phyloP scores from a whole-genome alignment of 2,113 vertebrate genomes.

The Mesembrinibis cayennensis region DNA sequence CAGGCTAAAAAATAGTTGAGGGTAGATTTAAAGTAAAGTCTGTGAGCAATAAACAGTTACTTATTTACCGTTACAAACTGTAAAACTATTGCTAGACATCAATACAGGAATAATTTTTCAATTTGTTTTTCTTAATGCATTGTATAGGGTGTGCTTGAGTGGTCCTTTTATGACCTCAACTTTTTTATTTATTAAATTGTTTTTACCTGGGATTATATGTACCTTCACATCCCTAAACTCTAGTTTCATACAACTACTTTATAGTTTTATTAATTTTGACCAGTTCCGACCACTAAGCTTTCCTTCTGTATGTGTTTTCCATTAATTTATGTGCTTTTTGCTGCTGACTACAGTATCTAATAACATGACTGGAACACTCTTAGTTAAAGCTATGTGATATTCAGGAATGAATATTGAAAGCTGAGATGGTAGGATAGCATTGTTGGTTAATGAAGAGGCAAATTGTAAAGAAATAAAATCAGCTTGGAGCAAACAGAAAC shows the following conservation, averaged over 20 bases:
- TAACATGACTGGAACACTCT: not conserved
- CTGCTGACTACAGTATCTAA: not conserved
- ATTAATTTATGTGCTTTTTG: not conserved
- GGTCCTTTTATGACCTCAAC: not conserved
- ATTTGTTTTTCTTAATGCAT: not conserved
- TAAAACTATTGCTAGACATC: not conserved
- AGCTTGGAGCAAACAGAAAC: not conserved
- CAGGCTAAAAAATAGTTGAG: not conserved
- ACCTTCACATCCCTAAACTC: not conserved
- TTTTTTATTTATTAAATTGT: not conserved
- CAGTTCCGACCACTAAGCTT: not conserved
- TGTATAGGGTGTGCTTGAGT: not conserved
- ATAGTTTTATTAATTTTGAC: not conserved
- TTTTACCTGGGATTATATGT: not conserved
- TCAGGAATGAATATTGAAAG: not conserved
- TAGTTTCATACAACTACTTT: not conserved
- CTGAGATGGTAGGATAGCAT: not conserved
- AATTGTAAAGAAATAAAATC: not conserved
- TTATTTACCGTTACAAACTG: not conserved
- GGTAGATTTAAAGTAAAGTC: not conserved
- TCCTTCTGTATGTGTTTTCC: not conserved
- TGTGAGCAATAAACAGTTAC: not conserved
- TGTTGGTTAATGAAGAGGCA: conserved; percentile 1
- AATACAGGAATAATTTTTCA: not conserved
- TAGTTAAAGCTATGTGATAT: not conserved